Conservation (phyloP, 2,113 vertebrate species). For the Piprites chloris region DNA sequence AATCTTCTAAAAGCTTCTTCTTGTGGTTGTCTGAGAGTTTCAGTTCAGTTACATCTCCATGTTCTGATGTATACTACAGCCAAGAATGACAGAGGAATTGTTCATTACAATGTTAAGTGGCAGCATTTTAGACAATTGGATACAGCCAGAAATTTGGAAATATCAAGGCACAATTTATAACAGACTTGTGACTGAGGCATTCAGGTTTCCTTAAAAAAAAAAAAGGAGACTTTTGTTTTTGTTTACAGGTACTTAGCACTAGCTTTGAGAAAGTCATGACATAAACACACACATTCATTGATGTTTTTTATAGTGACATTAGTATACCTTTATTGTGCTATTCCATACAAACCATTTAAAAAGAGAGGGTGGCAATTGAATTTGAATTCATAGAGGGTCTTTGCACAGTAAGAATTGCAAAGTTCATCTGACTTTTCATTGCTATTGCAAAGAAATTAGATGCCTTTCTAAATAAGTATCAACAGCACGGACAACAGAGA, state of each 20-base stretch:
- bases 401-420: background rate
- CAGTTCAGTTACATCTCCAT: slow-evolving; percentile 46
- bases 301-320: background rate
- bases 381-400: background rate
- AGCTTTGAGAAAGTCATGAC: background rate
- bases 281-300: background rate
- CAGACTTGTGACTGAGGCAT: background rate
- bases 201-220: slow-evolving; percentile 39
- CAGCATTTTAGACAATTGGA: slow-evolving; percentile 36
- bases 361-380: background rate
- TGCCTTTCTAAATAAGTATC: background rate
- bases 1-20: slow-evolving; percentile 15
- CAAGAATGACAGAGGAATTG: slow-evolving; percentile 31
- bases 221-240: background rate
- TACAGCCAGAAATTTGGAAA: background rate
- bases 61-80: slow-evolving; percentile 56
- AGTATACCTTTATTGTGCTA: background rate
- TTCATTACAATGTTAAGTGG: slow-evolving; percentile 63
- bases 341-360: background rate
- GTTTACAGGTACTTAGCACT: background rate
- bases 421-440: background rate
- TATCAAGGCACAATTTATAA: background rate
- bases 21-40: slow-evolving; percentile 75
- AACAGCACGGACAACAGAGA: background rate
- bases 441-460: background rate